phyloP scores from a whole-genome alignment of 53 echinoderm and acorn worm species.

The Patiria pectinifera region DNA sequence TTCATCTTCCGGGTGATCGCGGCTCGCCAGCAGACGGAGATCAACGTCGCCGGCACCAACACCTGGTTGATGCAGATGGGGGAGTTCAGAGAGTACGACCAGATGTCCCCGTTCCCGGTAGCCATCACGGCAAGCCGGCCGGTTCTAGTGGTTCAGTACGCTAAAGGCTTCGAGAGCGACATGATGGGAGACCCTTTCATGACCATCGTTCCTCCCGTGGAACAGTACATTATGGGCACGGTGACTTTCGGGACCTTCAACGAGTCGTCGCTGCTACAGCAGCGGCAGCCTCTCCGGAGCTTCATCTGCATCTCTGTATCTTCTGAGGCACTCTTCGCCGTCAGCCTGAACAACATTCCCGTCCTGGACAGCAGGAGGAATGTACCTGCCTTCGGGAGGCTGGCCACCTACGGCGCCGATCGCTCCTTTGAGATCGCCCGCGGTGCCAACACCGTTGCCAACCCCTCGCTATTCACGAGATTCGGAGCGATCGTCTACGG shows the following conservation, averaged over 20 bases:
- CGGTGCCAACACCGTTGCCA: constrained; percentile 71
- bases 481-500: constrained; percentile 85
- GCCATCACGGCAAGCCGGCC: constrained; percentile 85
- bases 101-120: constrained; percentile 70
- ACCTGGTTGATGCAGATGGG: constrained; percentile 74
- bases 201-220: constrained; percentile 89
- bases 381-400: constrained; percentile 71
- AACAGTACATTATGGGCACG: constrained; percentile 85
- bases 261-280: constrained; percentile 46
- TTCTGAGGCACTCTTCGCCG: constrained; percentile 76
- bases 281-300: constrained; percentile 48
- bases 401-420: constrained; percentile 83
- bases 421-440: constrained; percentile 66
- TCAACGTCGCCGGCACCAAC: constrained; percentile 82
- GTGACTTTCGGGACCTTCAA: constrained; percentile 92
- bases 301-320: constrained; percentile 81
- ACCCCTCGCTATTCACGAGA: constrained; percentile 65
- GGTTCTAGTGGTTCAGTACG: constrained; percentile 87
- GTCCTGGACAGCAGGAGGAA: constrained; percentile 62
- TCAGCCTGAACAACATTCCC: constrained; percentile 71
- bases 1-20: constrained; percentile 91
- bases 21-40: constrained; percentile 76
- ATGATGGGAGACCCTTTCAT: constrained; percentile 91
- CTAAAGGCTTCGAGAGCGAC: constrained; percentile 90
- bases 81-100: constrained; percentile 87